Evolutionary conservation across 2,113 vertebrate genomes (phyloP).

Genomic region (Ctenodactylus gundi): DNA sequence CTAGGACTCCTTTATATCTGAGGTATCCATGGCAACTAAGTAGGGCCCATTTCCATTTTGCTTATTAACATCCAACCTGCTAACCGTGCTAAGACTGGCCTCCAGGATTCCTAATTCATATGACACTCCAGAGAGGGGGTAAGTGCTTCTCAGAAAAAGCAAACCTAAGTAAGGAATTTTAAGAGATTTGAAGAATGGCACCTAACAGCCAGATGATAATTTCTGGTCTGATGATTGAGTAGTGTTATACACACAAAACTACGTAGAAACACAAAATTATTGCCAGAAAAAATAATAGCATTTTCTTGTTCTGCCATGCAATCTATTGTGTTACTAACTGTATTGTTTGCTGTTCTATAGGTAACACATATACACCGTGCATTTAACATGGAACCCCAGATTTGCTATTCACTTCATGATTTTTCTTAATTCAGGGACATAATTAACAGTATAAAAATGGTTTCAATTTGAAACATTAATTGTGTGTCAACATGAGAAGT

Average conservation of each 20-base stretch:
- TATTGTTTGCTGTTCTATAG: not conserved
- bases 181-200: constrained; percentile 47
- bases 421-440: not conserved
- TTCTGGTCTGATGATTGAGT: constrained; percentile 17
- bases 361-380: not conserved
- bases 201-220: constrained; percentile 40
- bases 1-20: constrained; percentile 53
- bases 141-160: constrained; percentile 56
- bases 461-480: not conserved
- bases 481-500: not conserved
- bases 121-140: not conserved
- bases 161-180: constrained; percentile 38
- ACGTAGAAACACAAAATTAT: constrained; percentile 17
- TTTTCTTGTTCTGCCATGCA: not conserved
- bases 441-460: constrained; percentile 8
- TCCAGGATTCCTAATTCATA: constrained; percentile 35
- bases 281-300: constrained; percentile 6
- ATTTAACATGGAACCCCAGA: not conserved
- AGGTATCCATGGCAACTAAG: constrained; percentile 56
- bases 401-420: not conserved
- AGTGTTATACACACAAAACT: constrained; percentile 31
- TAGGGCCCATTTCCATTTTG: constrained; percentile 4
- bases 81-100: constrained; percentile 36
- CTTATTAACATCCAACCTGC: constrained; percentile 50
- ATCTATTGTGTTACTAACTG: not conserved